Base-by-base conservation (phyloP, 2,888 invertebrate species). In the Yponomeuta cagnagella region DNA sequence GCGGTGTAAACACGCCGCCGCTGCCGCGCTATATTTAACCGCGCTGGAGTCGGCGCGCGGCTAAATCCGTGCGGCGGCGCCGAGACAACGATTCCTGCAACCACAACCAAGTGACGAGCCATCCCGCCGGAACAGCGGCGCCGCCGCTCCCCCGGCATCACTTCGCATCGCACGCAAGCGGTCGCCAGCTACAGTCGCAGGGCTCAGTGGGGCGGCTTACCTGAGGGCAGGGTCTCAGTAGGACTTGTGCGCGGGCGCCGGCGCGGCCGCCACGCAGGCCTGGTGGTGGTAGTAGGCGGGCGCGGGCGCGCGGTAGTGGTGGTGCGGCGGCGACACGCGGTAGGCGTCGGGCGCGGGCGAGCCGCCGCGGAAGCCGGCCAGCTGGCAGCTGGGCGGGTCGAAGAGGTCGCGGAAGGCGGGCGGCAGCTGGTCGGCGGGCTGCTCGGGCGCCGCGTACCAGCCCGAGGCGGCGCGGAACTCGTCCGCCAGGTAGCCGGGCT, bases 401-500 rank as follows among this genome's bases (percentile, higher is more conserved):
- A 92, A 93, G 58, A 92, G 82, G 74, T 93, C 91, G 58, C 92
- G 87, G 79, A 91, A 91, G 1, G 87, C 85, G 58, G 90, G 87
- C 63, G 92, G 89, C 73, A 90, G 76, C 75, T 90, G 90, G 67
- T 90, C 90, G 71, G 58, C 82, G 43, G 82, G 82, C 58, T 88
- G 88, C 85, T 93, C 86, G 78, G 93, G 86, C 83, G 93, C 91
- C 84, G 94, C 92, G 88, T 94, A 82, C 94, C 93, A 89, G 71
- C 90, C 88, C 43, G 88, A 83, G 37, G 90, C 87, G 63, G 93
- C 94, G 76, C 90, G 86, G 76, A 89, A 90, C 73, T 94, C 94
- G 85, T 94, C 94, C 10, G 91, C 91, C 72, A 91, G 76, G 52
- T 58, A 58, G 69, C 91, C 85, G 75, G 92, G 92, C 10, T 93